Evolutionary conservation across 2,113 vertebrate species (phyloP).

Genomic region (Poecile atricapillus): DNA sequence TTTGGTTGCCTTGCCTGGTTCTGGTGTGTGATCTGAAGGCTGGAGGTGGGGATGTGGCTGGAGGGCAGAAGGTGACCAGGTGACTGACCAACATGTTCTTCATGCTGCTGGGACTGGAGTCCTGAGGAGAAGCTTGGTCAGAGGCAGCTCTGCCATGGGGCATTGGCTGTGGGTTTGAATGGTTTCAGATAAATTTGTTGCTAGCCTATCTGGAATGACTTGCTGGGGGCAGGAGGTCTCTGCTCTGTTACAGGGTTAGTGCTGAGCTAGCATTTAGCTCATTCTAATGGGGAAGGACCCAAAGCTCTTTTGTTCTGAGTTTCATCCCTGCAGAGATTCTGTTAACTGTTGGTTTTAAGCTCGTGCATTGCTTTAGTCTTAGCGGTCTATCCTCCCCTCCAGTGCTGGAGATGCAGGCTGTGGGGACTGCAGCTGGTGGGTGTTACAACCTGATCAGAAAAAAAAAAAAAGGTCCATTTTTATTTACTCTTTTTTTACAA

Average conservation of each 20-base stretch:
- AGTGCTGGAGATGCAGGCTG: background rate
- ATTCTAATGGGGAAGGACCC: background rate
- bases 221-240: background rate
- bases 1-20: background rate
- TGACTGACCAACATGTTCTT: background rate
- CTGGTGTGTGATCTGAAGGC: background rate
- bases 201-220: background rate
- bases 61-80: background rate
- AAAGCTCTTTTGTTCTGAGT: background rate
- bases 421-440: background rate
- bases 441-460: background rate
- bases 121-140: background rate
- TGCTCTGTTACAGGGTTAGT: background rate
- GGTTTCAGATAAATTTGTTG: background rate
- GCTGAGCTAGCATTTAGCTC: background rate
- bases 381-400: background rate
- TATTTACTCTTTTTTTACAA: conserved; percentile 27
- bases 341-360: background rate
- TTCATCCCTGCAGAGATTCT: background rate
- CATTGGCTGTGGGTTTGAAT: background rate
- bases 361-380: background rate
- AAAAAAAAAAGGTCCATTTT: background rate
- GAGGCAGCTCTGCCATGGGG: background rate
- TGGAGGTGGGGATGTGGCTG: background rate
- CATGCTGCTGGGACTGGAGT: background rate